Evolutionary conservation across 2,113 vertebrate species (phyloP), one percentile per base, ranked within the genome.

Genomic region (Tamias sibiricus): DNA sequence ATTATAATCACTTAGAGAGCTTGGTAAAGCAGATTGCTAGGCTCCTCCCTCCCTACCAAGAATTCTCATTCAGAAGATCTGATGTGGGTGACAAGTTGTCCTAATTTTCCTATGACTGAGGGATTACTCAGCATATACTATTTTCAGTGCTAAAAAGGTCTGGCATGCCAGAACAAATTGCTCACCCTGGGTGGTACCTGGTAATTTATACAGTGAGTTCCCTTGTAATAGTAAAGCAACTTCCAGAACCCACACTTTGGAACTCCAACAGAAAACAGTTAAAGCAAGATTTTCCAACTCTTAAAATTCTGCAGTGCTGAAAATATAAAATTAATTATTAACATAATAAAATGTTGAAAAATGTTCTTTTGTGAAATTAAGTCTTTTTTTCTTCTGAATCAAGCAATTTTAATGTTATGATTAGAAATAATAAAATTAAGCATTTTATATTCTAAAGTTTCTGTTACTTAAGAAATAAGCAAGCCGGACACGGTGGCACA

Each of bases 391-490:
- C 49, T 30, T 80, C 66, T 96, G n/a, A 9, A 68, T 77, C 32
- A 92, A 52, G 19, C 83, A 92, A 88, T 89, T 79, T 96, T 87
- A 95, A 49, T 87, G 52, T 93, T 80, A 82, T 75, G 6, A 90
- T 92, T 97, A 83, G 49, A 90, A 92, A 35, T 94, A 0, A 11
- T 68, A 54, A 66, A 92, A 49, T 82, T 87, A 84, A 89, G 8
- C 26, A 92, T 77, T 82, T 85, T 72, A 94, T 93, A 13, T 92
- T 96, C 32, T 35, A 85, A 93, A 86, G 3, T 24, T 95, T n/a
- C n/a, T 80, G 8, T 40, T 44, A 90, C 0, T 69, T 66, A 80
- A 79, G 57, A 86, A 84, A 77, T 75, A 47, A 77, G 57, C 94
- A 20, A n/a, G n/a, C n/a, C n/a, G n/a, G n/a, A n/a, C n/a, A n/a